phyloP scores from a whole-genome alignment of 2,888 invertebrate genomes.

The Eupithecia tripunctaria region DNA sequence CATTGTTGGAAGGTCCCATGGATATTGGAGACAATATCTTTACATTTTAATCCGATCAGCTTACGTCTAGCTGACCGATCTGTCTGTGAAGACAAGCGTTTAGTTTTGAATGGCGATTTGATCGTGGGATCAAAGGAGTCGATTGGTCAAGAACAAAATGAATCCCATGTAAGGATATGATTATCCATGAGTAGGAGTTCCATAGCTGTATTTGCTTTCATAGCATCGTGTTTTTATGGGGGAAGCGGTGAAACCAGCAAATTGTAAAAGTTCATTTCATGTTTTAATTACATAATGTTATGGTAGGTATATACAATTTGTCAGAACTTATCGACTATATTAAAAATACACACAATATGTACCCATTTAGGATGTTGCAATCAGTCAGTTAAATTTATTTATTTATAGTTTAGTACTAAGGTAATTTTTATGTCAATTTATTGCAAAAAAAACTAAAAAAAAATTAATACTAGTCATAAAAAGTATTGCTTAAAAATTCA shows the following conservation, averaged over 20 bases:
- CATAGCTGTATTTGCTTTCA: neutral
- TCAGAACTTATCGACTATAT: too few relatives aligned
- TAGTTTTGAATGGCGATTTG: constrained; percentile 57
- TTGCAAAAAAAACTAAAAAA: too few relatives aligned
- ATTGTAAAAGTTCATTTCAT: too few relatives aligned
- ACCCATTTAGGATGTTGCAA: too few relatives aligned
- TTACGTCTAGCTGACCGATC: constrained; percentile 62
- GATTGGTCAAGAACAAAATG: constrained; percentile 18
- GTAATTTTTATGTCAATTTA: too few relatives aligned
- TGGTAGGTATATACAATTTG: too few relatives aligned
- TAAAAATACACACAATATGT: too few relatives aligned
- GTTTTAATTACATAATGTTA: too few relatives aligned
- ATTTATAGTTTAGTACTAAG: too few relatives aligned
- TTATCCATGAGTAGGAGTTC: neutral
- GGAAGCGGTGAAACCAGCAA: neutral
- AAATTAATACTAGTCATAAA: too few relatives aligned
- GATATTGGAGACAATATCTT: constrained; percentile 69
- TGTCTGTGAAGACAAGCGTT: constrained; percentile 60
- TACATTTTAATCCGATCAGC: constrained; percentile 77
- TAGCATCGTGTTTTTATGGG: neutral
- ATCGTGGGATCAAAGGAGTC: constrained; percentile 52
- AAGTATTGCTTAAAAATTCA: too few relatives aligned
- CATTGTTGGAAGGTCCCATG: constrained; percentile 56
- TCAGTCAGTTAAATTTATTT: too few relatives aligned
- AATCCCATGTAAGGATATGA: neutral